Evolutionary conservation across 2,888 invertebrate genomes (phyloP).

Genomic region (Xestia c-nigrum): DNA sequence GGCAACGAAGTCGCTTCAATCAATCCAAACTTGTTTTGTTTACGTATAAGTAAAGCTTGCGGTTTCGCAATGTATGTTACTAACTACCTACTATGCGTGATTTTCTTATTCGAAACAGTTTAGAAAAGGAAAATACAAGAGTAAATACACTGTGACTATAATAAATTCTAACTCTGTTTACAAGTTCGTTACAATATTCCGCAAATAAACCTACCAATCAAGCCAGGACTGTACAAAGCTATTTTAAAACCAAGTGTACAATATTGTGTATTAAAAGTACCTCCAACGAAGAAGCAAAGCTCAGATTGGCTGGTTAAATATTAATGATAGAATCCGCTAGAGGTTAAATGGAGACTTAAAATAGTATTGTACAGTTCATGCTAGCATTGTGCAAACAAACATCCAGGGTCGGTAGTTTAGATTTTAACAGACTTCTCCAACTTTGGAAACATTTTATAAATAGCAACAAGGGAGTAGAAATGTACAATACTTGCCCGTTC

Average conservation of each 20-base stretch:
- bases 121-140: conserved; percentile 32
- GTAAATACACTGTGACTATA: conserved; percentile 24
- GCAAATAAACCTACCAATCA: conserved; percentile 43
- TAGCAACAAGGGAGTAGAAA: conserved; percentile 43
- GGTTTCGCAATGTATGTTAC: not conserved
- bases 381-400: conserved; percentile 41
- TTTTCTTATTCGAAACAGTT: conserved; percentile 33
- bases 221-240: conserved; percentile 31
- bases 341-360: conserved; percentile 51
- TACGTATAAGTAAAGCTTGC: not conserved
- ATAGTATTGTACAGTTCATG: conserved; percentile 41
- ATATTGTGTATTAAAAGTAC: conserved; percentile 36
- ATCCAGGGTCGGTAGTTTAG: conserved; percentile 44
- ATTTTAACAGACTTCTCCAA: conserved; percentile 55
- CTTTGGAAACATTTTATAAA: conserved; percentile 45
- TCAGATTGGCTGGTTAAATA: conserved; percentile 57
- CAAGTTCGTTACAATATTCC: conserved; percentile 36
- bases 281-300: conserved; percentile 28
- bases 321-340: conserved; percentile 53
- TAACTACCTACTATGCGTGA: not conserved
- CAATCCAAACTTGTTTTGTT: conserved; percentile 9
- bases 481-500: conserved; percentile 39
- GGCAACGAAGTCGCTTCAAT: conserved; percentile 3
- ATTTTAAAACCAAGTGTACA: conserved; percentile 31
- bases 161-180: conserved; percentile 35